These are phyloP conservation scores for Nomada flava DNA, from an alignment of 2,888 invertebrate genomes.

Conservation along the genomic window DNA sequence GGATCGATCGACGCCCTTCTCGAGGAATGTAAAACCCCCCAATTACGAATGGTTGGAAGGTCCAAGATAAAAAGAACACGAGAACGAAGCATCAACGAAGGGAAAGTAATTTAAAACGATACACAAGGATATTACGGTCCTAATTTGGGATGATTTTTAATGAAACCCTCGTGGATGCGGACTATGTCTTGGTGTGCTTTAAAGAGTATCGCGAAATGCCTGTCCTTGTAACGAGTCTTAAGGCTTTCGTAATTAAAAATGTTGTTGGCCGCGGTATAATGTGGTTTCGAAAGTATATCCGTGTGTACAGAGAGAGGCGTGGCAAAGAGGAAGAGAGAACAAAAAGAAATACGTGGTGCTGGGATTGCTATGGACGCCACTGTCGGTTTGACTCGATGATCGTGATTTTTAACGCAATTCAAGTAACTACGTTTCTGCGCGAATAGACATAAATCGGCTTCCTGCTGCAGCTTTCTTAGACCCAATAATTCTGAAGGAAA, in stretches of 20 bases:
- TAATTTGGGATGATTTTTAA: not conserved
- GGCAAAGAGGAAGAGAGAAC: slow-evolving; percentile 4
- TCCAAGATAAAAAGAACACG: slow-evolving; percentile 58
- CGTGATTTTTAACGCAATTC: slow-evolving; percentile 19
- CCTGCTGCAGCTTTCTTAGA: slow-evolving; percentile 5
- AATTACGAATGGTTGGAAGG: slow-evolving; percentile 69
- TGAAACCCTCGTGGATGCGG: slow-evolving; percentile 37
- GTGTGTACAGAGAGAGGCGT: slow-evolving; percentile 53
- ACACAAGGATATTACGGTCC: not conserved
- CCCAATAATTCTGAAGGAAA: not conserved
- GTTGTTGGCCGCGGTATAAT: slow-evolving; percentile 70
- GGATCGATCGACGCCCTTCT: slow-evolving; percentile 48
- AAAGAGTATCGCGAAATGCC: slow-evolving; percentile 68
- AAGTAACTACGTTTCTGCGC: not conserved
- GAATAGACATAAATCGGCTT: not conserved
- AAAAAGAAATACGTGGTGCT: slow-evolving; percentile 21
- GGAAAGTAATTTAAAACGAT: not conserved
- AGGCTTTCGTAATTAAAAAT: slow-evolving; percentile 66
- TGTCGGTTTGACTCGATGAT: slow-evolving; percentile 60
- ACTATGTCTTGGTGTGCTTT: slow-evolving; percentile 57
- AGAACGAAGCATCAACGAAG: slow-evolving; percentile 48
- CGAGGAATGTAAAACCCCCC: slow-evolving; percentile 59
- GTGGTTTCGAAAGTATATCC: slow-evolving; percentile 73
- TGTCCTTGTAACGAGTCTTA: slow-evolving; percentile 70
- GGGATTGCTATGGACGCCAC: slow-evolving; percentile 47